Percentiles rank a stretch among this genome's conserved stretches.
Evolutionary conservation across 2,113 vertebrate genomes (phyloP).

Genomic region (Formicarius rufipectus): DNA sequence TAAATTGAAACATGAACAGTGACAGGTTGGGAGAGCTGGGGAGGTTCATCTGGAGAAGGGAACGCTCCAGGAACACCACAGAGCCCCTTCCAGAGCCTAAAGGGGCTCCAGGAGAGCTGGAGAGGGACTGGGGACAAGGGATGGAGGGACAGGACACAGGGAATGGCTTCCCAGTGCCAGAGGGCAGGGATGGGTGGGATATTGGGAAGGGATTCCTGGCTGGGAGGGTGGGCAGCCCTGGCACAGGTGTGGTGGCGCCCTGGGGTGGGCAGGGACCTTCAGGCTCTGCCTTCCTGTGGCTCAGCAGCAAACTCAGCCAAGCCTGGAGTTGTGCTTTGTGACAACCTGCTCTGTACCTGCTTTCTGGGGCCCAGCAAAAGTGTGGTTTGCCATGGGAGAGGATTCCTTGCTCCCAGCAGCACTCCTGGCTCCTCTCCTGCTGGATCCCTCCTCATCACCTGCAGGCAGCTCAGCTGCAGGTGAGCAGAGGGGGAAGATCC

Average conservation of each 20-base stretch:
- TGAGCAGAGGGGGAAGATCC: neutral
- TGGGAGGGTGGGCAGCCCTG: neutral
- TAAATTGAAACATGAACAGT: too few species aligned
- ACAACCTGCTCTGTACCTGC: neutral
- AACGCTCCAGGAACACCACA: neutral
- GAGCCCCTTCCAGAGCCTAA: neutral
- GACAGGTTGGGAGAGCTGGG: neutral
- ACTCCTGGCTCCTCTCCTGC: neutral
- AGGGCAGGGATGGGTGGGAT: too few species aligned
- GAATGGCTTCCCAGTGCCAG: too few species aligned
- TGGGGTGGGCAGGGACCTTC: neutral
- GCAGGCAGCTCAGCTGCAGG: neutral
- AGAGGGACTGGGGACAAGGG: too few species aligned
- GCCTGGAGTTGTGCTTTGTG: neutral
- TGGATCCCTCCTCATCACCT: neutral
- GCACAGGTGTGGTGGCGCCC: neutral
- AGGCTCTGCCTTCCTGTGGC: neutral
- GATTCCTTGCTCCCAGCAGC: neutral
- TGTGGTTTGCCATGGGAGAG: neutral
- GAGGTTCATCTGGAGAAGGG: neutral
- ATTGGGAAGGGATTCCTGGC: too few species aligned
- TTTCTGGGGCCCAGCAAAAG: neutral
- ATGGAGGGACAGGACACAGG: too few species aligned
- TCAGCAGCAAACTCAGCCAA: neutral
- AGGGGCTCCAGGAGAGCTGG: neutral